Conservation (phyloP, 2,113 vertebrate genomes). For the Pardalotus punctatus region DNA sequence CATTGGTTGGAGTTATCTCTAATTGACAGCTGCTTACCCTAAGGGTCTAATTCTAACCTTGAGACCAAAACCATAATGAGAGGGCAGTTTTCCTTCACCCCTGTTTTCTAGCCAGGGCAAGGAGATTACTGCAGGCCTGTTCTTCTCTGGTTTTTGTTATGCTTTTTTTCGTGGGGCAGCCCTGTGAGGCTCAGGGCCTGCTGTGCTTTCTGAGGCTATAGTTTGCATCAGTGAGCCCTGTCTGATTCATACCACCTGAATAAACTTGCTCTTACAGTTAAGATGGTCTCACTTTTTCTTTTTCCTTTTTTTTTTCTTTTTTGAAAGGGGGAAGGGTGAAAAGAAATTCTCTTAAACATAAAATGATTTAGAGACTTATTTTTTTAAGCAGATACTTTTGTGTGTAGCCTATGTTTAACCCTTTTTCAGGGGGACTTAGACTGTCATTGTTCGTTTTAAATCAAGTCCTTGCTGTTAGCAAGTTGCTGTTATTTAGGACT, state of each 20-base stretch:
- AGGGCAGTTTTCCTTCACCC: constrained; percentile 88
- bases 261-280: constrained; percentile 79
- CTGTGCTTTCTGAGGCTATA: constrained; percentile 73
- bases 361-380: constrained; percentile 48
- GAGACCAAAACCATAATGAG: constrained; percentile 88
- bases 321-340: neutral
- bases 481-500: constrained; percentile 28
- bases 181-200: constrained; percentile 56
- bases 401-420: neutral
- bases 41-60: constrained; percentile 93
- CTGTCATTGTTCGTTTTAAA: constrained; percentile 7
- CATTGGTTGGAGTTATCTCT: constrained; percentile 88
- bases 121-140: constrained; percentile 76
- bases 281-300: constrained; percentile 63
- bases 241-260: constrained; percentile 87
- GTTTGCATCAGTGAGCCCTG: constrained; percentile 77
- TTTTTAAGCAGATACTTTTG: neutral
- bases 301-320: neutral
- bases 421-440: neutral
- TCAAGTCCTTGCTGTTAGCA: neutral
- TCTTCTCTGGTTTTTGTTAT: constrained; percentile 72
- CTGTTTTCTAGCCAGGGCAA: constrained; percentile 73
- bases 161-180: constrained; percentile 57
- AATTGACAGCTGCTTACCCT: constrained; percentile 99
- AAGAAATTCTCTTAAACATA: constrained; percentile 22